Conservation (phyloP, 2,888 invertebrate genomes). For the Pardosa pseudoannulata region DNA sequence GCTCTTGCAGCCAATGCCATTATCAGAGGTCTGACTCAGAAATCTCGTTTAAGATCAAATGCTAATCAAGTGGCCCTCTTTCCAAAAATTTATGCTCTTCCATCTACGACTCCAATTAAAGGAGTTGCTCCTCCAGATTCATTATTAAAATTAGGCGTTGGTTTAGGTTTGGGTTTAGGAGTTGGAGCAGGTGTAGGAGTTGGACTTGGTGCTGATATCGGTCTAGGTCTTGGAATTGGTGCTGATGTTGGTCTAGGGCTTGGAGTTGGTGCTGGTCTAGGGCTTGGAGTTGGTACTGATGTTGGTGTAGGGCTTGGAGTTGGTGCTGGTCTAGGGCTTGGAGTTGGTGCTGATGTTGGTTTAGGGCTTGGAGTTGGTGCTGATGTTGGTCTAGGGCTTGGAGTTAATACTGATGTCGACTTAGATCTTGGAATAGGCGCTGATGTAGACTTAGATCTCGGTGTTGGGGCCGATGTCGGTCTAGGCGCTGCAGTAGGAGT, state of each 20-base stretch:
- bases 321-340: background rate
- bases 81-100: background rate
- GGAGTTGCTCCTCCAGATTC: constrained; percentile 13
- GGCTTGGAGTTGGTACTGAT: background rate
- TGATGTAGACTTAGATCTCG: background rate
- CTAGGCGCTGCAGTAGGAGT: background rate
- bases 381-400: background rate
- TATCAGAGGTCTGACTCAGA: background rate
- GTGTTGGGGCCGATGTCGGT: background rate
- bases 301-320: background rate
- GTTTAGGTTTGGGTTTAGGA: background rate
- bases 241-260: background rate
- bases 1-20: constrained; percentile 61
- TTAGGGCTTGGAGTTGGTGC: constrained; percentile 5
- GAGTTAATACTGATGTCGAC: no score
- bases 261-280: background rate
- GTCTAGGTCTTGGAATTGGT: constrained; percentile 7
- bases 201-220: background rate
- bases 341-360: background rate
- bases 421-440: background rate
- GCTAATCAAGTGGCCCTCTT: background rate
- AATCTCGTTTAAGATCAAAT: no score
- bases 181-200: background rate
- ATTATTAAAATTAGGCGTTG: background rate
- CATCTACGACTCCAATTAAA: constrained; percentile 35